These are phyloP conservation scores for Pseudomyrmex gracilis DNA, from an alignment of 1,140 invertebrate species.

Conservation along the genomic window DNA sequence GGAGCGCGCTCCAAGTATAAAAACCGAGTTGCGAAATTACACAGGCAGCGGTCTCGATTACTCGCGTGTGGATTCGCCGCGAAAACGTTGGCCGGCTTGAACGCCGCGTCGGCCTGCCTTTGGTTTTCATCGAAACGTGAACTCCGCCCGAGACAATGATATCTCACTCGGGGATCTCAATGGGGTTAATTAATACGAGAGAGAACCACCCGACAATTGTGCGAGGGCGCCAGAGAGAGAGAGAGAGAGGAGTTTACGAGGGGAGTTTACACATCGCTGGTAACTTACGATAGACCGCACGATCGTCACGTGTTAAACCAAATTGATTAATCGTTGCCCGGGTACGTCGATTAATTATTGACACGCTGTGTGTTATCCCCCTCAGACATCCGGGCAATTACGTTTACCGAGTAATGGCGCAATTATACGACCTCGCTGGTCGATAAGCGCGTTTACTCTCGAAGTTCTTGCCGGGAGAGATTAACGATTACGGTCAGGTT, in stretches of 20 bases:
- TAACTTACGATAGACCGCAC: conserved; percentile 42
- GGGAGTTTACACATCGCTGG: conserved; percentile 49
- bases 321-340: conserved; percentile 81
- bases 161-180: conserved; percentile 81
- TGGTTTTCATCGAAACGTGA: conserved; percentile 69
- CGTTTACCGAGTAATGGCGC: conserved; percentile 10
- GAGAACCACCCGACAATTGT: conserved; percentile 55
- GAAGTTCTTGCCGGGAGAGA: background rate
- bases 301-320: conserved; percentile 72
- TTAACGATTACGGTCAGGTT: no score
- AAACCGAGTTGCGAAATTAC: conserved; percentile 31
- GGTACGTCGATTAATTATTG: conserved; percentile 81
- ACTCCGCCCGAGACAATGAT: conserved; percentile 79
- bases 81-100: conserved; percentile 58
- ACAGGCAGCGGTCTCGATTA: conserved; percentile 42
- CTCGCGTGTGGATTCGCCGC: background rate
- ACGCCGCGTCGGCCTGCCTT: conserved; percentile 17
- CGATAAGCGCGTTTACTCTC: background rate
- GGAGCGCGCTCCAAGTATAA: background rate
- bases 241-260: background rate
- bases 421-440: background rate
- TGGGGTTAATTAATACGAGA: conserved; percentile 82
- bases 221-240: conserved; percentile 52
- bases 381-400: conserved; percentile 77
- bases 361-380: conserved; percentile 81